Evolutionary conservation across 2,113 vertebrate genomes (phyloP), one percentile per base, ranked within the genome.

Genomic region (Dipodomys spectabilis): DNA sequence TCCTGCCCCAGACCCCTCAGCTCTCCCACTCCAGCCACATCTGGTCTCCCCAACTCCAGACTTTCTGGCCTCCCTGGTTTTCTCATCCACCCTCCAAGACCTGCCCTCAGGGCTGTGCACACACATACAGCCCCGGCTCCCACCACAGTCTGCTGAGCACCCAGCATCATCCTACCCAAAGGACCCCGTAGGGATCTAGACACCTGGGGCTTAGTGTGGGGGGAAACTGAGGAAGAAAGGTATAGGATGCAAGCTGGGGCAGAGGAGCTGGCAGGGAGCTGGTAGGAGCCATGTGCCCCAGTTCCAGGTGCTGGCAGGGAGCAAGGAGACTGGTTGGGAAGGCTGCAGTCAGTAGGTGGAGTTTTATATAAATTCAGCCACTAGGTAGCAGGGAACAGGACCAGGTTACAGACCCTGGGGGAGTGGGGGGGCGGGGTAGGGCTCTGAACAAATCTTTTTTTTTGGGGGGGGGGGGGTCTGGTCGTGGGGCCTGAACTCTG

Each of bases 401-500:
- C 35, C 0, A 0, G n/a, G 20, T 35, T 18, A 1, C 6, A 3
- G 44, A 39, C 6, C 0, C 57, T 30, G 0, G 3, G 65, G 22
- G 28, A 79, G 25, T 15, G 2, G 28, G 2, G 2, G 9, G 8
- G 25, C 5, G 3, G 4, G 4, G 13, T 12, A 10, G 82, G 68
- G 30, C 45, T 74, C 44, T 23, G 19, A 53, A 39, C 18, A 49
- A 1, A 32, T 20, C 32, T 44, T 20, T 64, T 5, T 30, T 13
- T 35, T 3, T 35, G 2, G 2, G 2, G 2, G 2, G 35, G 35
- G 35, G 35, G 35, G 35, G 35, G 35, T 35, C 35, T 35, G 35
- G 35, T 35, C 35, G 35, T 35, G 35, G 35, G 35, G 35, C 35
- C 35, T 35, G 35, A 35, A 35, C 35, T 35, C 35, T n/a, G n/a